Evolutionary conservation across 2,113 vertebrate species (phyloP).

Genomic region (Neotragus pygmaeus): DNA sequence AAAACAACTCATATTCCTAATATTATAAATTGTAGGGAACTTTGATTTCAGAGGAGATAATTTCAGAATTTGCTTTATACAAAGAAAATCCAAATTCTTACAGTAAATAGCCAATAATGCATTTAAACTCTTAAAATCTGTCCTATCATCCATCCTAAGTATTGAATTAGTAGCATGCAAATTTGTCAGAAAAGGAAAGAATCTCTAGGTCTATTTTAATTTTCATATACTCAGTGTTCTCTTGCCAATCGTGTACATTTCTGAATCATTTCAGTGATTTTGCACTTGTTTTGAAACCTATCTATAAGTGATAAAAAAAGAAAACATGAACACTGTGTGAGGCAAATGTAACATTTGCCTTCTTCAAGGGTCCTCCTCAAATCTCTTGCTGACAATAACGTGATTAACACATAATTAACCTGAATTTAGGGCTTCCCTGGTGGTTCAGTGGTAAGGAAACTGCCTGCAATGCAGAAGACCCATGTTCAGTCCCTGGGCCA

Average conservation of each 20-base stretch:
- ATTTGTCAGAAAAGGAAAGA: neutral
- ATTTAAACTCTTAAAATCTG: neutral
- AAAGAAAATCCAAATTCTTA: conserved; percentile 20
- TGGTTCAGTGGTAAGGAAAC: neutral
- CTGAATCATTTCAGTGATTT: neutral
- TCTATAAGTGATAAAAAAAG: neutral
- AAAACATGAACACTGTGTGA: neutral
- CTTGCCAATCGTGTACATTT: neutral
- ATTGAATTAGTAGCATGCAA: neutral
- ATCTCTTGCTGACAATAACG: neutral
- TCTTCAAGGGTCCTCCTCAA: neutral
- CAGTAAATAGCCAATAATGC: neutral
- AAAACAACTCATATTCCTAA: conserved; percentile 78
- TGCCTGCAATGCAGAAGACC: neutral
- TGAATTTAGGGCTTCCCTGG: neutral
- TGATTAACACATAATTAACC: neutral
- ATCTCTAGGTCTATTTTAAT: neutral
- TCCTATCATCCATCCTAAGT: neutral
- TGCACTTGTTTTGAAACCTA: neutral
- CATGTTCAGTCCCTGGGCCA: neutral
- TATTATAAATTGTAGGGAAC: conserved; percentile 61
- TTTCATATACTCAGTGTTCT: neutral
- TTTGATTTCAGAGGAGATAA: neutral
- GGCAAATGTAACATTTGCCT: neutral
- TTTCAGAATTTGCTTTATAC: neutral